Conservation (phyloP, 2,113 vertebrate species). For the Alouatta palliata region DNA sequence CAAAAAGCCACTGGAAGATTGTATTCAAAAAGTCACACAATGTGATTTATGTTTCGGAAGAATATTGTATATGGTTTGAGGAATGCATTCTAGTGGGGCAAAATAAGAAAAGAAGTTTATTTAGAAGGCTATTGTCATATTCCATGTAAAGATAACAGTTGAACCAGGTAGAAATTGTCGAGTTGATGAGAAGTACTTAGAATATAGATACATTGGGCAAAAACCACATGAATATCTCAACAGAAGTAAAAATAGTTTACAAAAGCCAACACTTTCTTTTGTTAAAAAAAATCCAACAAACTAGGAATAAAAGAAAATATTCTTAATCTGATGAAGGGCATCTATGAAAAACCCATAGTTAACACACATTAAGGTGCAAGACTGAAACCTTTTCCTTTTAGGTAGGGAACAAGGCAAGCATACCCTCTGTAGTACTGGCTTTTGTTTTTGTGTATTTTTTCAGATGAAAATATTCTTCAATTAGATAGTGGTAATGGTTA, state of each 20-base stretch:
- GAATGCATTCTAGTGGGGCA: not conserved
- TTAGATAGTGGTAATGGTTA: not conserved
- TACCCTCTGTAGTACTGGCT: not conserved
- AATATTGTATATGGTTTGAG: not conserved
- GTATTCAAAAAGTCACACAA: not conserved
- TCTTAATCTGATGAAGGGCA: not conserved
- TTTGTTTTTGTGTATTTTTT: not conserved
- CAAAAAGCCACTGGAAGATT: not conserved
- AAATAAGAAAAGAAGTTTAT: not conserved
- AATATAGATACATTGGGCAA: not conserved
- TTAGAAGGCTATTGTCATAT: not conserved
- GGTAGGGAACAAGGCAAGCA: not conserved
- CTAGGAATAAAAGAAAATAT: not conserved
- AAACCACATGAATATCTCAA: not conserved
- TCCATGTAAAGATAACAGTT: not conserved
- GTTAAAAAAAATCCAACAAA: not conserved
- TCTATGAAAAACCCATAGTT: not conserved
- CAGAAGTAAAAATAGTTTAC: not conserved
- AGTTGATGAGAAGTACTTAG: not conserved
- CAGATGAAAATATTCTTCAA: not conserved
- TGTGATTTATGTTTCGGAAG: not conserved
- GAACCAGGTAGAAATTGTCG: not conserved
- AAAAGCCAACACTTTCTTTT: not conserved
- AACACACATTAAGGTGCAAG: not conserved
- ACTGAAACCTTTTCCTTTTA: not conserved